Percentiles rank a stretch among this genome's conserved stretches.
Evolutionary conservation across 2,113 vertebrate species (phyloP).

Genomic region (Dendropsophus ebraccatus): DNA sequence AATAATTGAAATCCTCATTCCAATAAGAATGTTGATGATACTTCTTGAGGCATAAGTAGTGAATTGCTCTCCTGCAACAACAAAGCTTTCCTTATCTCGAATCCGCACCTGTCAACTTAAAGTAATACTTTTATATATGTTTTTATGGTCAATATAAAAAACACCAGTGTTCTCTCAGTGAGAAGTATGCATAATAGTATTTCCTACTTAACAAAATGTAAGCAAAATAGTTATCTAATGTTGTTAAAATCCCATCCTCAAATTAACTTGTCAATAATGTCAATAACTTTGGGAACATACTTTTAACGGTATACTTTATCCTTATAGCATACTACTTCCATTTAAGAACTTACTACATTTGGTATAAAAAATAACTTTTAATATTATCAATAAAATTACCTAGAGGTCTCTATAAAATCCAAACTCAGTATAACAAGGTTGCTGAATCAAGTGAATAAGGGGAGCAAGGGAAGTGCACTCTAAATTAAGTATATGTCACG

Average conservation of each 20-base stretch:
- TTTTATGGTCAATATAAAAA: conserved; percentile 20
- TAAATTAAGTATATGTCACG: no score
- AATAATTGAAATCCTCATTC: background rate
- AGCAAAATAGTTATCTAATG: background rate
- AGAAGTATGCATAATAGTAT: conserved; percentile 2
- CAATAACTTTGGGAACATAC: background rate
- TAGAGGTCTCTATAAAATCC: no score
- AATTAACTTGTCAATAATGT: no score
- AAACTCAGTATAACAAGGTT: no score
- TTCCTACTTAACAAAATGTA: background rate
- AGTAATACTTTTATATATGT: conserved; percentile 19
- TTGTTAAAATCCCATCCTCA: conserved; percentile 2
- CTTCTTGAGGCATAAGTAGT: background rate
- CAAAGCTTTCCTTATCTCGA: conserved; percentile 40
- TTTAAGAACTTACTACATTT: no score
- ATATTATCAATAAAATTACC: background rate
- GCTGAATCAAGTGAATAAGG: no score
- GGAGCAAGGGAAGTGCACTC: no score
- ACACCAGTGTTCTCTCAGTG: background rate
- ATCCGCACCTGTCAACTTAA: conserved; percentile 16
- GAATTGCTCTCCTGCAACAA: background rate
- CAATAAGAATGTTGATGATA: background rate
- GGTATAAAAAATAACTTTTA: background rate
- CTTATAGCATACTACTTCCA: no score
- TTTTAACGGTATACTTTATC: background rate